Percentiles rank a stretch among this genome's conserved stretches.
Conservation (phyloP, 1,140 invertebrate genomes). For the Teleopsis dalmanni region DNA sequence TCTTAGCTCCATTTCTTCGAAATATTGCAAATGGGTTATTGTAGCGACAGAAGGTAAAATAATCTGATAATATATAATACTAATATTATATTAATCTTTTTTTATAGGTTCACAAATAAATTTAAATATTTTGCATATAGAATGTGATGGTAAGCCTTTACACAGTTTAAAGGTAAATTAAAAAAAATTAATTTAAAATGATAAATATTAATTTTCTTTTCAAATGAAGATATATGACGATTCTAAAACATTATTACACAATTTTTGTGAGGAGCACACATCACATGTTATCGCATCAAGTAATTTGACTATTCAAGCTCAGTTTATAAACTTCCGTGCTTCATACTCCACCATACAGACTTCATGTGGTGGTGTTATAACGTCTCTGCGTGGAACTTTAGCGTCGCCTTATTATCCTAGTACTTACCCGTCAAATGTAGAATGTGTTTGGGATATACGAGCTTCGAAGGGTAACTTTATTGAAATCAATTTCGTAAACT, state of each 20-base stretch:
- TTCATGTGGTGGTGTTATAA: slow-evolving; percentile 66
- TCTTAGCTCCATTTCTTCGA: too few species aligned
- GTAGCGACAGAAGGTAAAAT: too few species aligned
- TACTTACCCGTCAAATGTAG: slow-evolving; percentile 62
- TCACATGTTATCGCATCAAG: slow-evolving; percentile 19
- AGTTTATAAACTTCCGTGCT: slow-evolving; percentile 19
- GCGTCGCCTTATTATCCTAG: slow-evolving; percentile 72
- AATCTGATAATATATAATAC: too few species aligned
- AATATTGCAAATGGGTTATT: too few species aligned
- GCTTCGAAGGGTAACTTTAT: slow-evolving; percentile 59
- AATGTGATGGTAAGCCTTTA: too few species aligned
- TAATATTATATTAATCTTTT: too few species aligned
- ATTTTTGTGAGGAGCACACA: slow-evolving; percentile 19
- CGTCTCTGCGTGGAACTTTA: slow-evolving; percentile 55
- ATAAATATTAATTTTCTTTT: too few species aligned
- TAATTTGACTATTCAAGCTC: slow-evolving; percentile 15
- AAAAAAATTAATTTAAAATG: too few species aligned
- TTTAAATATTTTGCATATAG: too few species aligned
- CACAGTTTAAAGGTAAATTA: too few species aligned
- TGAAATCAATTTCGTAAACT: slow-evolving; percentile 55
- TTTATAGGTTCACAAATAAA: too few species aligned
- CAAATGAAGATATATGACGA: slow-evolving; percentile 1
- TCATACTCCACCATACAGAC: slow-evolving; percentile 22
- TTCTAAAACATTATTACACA: neutral
- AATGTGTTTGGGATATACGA: slow-evolving; percentile 70